Base-by-base conservation (phyloP, 2,797 vertebrate species). In the Sandelia bainsii region DNA sequence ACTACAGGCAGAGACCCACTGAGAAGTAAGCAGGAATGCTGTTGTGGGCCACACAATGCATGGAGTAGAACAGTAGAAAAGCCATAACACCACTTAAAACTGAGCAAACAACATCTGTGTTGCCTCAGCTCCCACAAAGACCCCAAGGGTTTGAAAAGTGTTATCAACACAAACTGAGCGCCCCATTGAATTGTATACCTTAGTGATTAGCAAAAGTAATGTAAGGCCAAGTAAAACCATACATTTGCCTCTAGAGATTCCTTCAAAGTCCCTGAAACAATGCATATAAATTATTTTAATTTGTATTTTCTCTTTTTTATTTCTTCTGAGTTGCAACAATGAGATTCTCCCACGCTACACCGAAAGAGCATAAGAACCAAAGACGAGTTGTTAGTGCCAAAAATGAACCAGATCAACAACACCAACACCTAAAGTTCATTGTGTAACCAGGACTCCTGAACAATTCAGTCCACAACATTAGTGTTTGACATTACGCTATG, bases 61-160 rank as follows among this genome's bases (percentile, higher is more conserved):
- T 25, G 19, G 49, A 81, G 72, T 10, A 58, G 34, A 77, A 71
- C 75, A 65, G 72, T 73, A 79, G 72, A 86, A 3, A 42, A 79
- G 48, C 58, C 17, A 9, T 58, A 67, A 69, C 58, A 69, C 44
- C 17, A 64, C 54, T 62, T 59, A 51, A 10, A 61, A 80, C 81
- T 72, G 39, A 59, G 69, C 67, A 84, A 82, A 87, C 29, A 80
- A 77, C 86, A 88, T 87, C 79, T 86, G 75, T 77, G 74, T 39
- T 44, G 72, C 57, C 25, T 61, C 80, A 50, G 52, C 68, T 75
- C 78, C 75, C 63, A 72, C 67, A 67, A 45, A 69, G 61, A 65
- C 77, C 75, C 72, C 48, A 14, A 69, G 60, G 83, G 60, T 42
- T 83, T 73, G 60, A 73, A 29, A 4, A 27, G 37, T 57, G n/a